Conservation (phyloP, 2,113 vertebrate genomes). For the Dendropsophus ebraccatus region DNA sequence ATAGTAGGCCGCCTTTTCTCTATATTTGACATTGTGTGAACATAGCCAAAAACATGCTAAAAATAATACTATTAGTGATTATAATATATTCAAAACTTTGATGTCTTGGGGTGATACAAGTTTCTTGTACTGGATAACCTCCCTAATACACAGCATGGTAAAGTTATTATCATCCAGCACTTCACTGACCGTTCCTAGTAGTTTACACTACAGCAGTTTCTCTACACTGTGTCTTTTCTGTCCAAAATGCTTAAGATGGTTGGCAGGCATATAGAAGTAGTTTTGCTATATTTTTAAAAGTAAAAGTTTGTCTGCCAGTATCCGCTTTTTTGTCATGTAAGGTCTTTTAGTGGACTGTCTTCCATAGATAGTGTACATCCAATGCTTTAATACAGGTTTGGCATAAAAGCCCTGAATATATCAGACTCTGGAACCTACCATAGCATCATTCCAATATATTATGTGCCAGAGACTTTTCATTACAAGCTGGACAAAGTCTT, state of each 20-base stretch:
- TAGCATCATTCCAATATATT: conserved; percentile 21
- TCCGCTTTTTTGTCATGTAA: neutral
- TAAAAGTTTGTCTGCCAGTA: neutral
- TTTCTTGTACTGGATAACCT: too few relatives aligned
- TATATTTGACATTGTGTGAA: too few relatives aligned
- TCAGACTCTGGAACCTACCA: neutral
- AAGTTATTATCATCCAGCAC: neutral
- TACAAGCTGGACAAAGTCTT: conserved; percentile 30
- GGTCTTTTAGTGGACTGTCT: neutral
- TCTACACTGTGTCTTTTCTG: neutral
- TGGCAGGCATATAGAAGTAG: neutral
- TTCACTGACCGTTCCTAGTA: neutral
- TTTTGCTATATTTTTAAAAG: neutral
- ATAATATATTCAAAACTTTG: too few relatives aligned
- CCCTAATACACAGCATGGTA: neutral
- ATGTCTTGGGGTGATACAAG: too few relatives aligned
- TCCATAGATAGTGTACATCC: neutral
- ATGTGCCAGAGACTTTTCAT: neutral
- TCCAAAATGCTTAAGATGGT: neutral
- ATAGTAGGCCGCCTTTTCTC: too few relatives aligned
- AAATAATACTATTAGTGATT: too few relatives aligned
- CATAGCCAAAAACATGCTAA: too few relatives aligned
- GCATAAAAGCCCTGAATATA: conserved; percentile 10
- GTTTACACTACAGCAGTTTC: neutral
- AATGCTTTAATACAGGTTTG: conserved; percentile 15